Percentiles rank a stretch among this genome's conserved stretches.
These are phyloP conservation scores for Drepana arcuata DNA, from an alignment of 1,140 invertebrate species.

Conservation along the genomic window DNA sequence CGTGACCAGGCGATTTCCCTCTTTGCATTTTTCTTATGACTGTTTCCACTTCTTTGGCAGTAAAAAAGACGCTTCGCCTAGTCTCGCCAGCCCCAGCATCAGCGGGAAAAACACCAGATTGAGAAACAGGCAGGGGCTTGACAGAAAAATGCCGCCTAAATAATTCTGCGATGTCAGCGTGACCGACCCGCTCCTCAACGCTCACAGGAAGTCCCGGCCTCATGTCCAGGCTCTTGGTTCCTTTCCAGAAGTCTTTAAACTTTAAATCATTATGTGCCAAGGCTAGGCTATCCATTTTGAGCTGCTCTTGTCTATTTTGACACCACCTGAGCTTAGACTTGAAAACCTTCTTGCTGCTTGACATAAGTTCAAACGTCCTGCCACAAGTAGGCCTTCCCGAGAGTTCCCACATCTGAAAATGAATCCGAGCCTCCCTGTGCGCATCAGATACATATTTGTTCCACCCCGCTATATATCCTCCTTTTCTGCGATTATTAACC, in stretches of 20 bases:
- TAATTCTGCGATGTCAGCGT: conserved; percentile 8
- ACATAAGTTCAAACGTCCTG: conserved; percentile 6
- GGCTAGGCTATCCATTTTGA: conserved; percentile 10
- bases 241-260: conserved; percentile 15
- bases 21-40: background rate
- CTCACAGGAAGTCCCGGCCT: conserved; percentile 9
- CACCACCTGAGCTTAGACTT: conserved; percentile 11
- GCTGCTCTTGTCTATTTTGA: conserved; percentile 7
- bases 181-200: conserved; percentile 2
- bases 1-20: background rate
- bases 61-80: background rate
- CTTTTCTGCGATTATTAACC: no score
- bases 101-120: background rate
- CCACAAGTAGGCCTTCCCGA: conserved; percentile 1
- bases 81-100: background rate
- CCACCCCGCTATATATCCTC: conserved; percentile 4
- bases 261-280: conserved; percentile 2
- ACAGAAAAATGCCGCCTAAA: conserved; percentile 4
- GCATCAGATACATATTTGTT: conserved; percentile 9
- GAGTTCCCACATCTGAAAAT: conserved; percentile 5
- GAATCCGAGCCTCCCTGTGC: conserved; percentile 6
- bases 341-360: conserved; percentile 5
- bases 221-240: conserved; percentile 6
- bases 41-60: background rate
- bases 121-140: background rate